phyloP scores from a whole-genome alignment of 2,888 invertebrate species.

The Tryphoninae sp. region DNA sequence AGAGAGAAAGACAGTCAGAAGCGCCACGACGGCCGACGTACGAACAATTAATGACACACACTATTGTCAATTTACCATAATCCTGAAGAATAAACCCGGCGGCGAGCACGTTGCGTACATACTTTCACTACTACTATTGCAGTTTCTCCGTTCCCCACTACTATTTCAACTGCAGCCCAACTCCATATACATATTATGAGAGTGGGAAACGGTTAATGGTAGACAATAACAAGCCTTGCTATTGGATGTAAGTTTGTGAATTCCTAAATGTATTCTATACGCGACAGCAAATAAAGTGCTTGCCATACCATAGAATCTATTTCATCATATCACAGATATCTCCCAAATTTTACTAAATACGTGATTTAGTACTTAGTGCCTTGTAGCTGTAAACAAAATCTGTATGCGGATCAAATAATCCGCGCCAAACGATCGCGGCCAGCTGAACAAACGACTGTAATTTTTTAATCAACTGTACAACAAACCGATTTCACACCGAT shows the following conservation, averaged over 20 bases:
- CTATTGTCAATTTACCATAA: slow-evolving; percentile 51
- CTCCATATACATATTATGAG: neutral
- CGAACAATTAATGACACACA: slow-evolving; percentile 32
- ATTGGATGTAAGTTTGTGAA: slow-evolving; percentile 11
- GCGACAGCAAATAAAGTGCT: slow-evolving; percentile 3
- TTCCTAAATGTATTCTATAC: neutral
- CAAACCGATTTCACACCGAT: neutral
- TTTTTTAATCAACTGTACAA: slow-evolving; percentile 42
- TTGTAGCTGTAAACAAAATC: neutral
- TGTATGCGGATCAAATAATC: neutral
- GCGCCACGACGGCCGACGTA: slow-evolving; percentile 37
- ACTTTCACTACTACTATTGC: neutral
- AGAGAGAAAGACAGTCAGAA: slow-evolving; percentile 15
- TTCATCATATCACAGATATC: neutral
- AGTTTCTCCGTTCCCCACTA: neutral
- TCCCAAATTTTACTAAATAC: neutral
- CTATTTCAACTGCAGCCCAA: neutral
- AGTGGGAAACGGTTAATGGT: neutral
- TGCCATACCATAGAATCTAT: neutral
- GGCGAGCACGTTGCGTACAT: slow-evolving; percentile 11
- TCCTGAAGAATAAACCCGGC: neutral
- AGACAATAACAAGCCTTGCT: slow-evolving; percentile 8
- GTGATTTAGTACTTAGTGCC: neutral
- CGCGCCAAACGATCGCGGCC: neutral
- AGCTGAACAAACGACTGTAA: slow-evolving; percentile 7